A percentile compares a stretch with the other conserved stretches of the same genome.
These are phyloP conservation scores for Ypsolopha sequella DNA, from an alignment of 2,888 invertebrate species.

Conservation along the genomic window DNA sequence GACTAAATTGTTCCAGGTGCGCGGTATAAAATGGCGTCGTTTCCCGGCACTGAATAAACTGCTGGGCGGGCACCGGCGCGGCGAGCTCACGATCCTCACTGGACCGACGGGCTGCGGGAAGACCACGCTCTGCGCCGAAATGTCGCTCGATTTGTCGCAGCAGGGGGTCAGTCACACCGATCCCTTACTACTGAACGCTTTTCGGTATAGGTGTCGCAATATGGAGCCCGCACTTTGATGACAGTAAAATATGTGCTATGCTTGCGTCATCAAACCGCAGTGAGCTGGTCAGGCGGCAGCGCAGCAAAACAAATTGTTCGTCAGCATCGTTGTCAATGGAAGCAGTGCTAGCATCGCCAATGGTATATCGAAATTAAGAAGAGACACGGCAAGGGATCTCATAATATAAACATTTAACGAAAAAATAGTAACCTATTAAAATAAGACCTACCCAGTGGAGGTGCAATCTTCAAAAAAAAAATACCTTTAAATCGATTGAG, in stretches of 20 bases:
- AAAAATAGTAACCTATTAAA: too few relatives aligned
- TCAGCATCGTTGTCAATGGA: background rate
- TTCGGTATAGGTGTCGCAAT: background rate
- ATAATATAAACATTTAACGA: too few relatives aligned
- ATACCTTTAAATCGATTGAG: too few relatives aligned
- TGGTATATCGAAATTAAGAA: background rate
- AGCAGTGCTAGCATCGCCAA: background rate
- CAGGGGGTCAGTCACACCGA: slow-evolving; percentile 79
- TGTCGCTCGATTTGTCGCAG: slow-evolving; percentile 94
- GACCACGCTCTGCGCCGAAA: slow-evolving; percentile 97
- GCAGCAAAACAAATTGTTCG: background rate
- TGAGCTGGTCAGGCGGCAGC: too few relatives aligned
- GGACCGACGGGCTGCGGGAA: slow-evolving; percentile 97
- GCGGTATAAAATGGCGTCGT: slow-evolving; percentile 93
- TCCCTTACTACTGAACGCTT: background rate
- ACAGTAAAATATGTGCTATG: too few relatives aligned
- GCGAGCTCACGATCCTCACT: slow-evolving; percentile 94
- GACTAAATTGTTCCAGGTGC: slow-evolving; percentile 56
- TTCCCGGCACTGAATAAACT: slow-evolving; percentile 87
- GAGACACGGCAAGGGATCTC: too few relatives aligned
- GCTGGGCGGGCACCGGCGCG: slow-evolving; percentile 91
- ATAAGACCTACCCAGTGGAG: too few relatives aligned
- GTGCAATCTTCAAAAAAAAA: too few relatives aligned
- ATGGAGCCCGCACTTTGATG: background rate
- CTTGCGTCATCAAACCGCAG: too few relatives aligned